Base-by-base conservation (phyloP, 2,888 invertebrate species). In the Tortrix viridana region DNA sequence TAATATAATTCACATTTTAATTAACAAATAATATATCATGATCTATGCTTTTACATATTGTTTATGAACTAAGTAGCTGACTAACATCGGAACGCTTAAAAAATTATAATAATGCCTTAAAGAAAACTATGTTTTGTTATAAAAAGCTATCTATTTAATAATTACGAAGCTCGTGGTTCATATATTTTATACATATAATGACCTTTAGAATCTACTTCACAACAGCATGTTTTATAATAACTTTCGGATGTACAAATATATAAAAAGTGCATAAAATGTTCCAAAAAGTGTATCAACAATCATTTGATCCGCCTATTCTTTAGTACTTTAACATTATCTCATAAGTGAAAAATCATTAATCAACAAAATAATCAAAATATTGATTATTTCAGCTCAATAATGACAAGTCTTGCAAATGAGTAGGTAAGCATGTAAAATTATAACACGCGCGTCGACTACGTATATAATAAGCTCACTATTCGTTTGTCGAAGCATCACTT, bases 251-350 rank as follows among this genome's bases (percentile, higher is more conserved):
- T 89, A 89, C 85, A 91, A 89, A 88, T 89, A 86, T 89, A 86
- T 89, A 89, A 89, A 87, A 89, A 85, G 88, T 89, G 89, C 89
- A 84, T 89, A 89, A 90, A 91, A 85, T 84, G 86, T 88, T 90
- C 86, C 88, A 90, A 90, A 91, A 90, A 85, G 87, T 86, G 85
- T 83, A 72, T 77, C 79, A 83, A 84, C 84, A 77, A 79, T 82
- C 72, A 77, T 73, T 68, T 80, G 74, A 73, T 79, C 77, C 76
- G 71, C 76, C 71, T 69, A 72, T 70, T 67, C 64, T 67, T 19
- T 14, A 32, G 57, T 63, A 63, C 62, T 47, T 56, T 57, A 32
- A 32, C 52, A 53, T 57, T 22, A 48, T 32, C 41, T 43, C 32
- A 38, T 19, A 32, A 43, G n/a, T 32, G 4, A 53, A 57, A 63